Conservation (phyloP, 1,140 invertebrate genomes). For the Drosophila murphyi region DNA sequence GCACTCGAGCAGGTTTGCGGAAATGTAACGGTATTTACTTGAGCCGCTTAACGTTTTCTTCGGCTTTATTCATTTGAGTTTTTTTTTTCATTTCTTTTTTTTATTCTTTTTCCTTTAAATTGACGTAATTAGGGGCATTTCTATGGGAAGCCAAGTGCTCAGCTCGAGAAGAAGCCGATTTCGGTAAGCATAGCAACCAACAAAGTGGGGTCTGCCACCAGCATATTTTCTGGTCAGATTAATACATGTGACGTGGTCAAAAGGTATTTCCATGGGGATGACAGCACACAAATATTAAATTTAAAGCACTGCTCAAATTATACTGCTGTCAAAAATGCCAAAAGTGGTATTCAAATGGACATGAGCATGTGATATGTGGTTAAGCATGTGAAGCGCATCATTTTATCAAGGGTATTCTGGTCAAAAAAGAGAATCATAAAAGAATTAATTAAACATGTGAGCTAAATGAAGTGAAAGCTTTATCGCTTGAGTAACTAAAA, state of each 20-base stretch:
- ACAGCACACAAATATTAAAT: neutral
- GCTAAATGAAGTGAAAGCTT: too few relatives aligned
- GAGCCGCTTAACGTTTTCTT: conserved; percentile 55
- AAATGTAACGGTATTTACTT: conserved; percentile 39
- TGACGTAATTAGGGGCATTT: conserved; percentile 74
- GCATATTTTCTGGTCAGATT: neutral
- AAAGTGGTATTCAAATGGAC: neutral
- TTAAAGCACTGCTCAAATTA: conserved; percentile 6
- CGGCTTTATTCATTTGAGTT: conserved; percentile 22
- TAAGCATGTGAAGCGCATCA: neutral
- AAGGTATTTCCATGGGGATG: neutral
- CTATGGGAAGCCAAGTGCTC: conserved; percentile 46
- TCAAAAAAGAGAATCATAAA: neutral
- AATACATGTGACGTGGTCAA: neutral
- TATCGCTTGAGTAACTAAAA: too few relatives aligned
- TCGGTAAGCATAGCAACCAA: conserved; percentile 45
- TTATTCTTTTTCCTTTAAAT: conserved; percentile 55
- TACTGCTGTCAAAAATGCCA: neutral
- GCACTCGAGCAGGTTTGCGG: conserved; percentile 29
- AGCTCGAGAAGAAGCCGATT: conserved; percentile 43
- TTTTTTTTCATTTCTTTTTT: conserved; percentile 10
- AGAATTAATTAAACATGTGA: too few relatives aligned
- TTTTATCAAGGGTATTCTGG: neutral
- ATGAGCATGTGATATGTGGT: neutral
- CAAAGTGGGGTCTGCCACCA: conserved; percentile 7